Evolutionary conservation across 1,140 invertebrate genomes (phyloP).

Genomic region (Psix sp.): DNA sequence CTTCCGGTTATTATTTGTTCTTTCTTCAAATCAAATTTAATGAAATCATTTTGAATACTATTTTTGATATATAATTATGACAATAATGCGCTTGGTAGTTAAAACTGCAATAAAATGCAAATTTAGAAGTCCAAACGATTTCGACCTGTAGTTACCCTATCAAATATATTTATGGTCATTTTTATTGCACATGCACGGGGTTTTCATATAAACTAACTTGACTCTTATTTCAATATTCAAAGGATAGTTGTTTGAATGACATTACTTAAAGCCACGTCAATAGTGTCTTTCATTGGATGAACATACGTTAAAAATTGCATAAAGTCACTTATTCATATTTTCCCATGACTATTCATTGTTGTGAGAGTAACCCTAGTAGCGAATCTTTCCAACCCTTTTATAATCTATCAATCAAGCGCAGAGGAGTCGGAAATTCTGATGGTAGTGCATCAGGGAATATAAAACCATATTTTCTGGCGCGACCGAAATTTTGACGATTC

Average conservation of each 20-base stretch:
- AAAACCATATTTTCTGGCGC: constrained; percentile 44
- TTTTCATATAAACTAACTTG: no score
- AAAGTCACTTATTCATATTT: constrained; percentile 45
- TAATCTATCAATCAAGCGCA: constrained; percentile 61
- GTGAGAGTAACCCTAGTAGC: constrained; percentile 15
- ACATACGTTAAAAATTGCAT: constrained; percentile 47
- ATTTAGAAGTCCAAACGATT: no score
- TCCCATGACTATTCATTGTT: constrained; percentile 39
- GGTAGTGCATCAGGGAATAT: constrained; percentile 49
- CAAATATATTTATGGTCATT: no score
- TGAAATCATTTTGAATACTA: no score
- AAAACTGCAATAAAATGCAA: no score
- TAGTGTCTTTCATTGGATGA: constrained; percentile 31
- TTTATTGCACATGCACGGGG: no score
- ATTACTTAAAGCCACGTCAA: constrained; percentile 21
- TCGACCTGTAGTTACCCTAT: no score
- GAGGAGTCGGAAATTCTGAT: constrained; percentile 50
- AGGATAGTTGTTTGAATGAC: constrained; percentile 15
- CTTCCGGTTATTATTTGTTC: no score
- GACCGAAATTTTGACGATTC: constrained; percentile 50
- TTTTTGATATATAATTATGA: no score
- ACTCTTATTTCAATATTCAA: constrained; percentile 21
- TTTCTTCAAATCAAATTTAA: no score
- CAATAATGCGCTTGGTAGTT: no score
- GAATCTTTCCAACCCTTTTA: constrained; percentile 56